Conservation (phyloP, 2,888 invertebrate species). For the Catotricha subobsoleta region DNA sequence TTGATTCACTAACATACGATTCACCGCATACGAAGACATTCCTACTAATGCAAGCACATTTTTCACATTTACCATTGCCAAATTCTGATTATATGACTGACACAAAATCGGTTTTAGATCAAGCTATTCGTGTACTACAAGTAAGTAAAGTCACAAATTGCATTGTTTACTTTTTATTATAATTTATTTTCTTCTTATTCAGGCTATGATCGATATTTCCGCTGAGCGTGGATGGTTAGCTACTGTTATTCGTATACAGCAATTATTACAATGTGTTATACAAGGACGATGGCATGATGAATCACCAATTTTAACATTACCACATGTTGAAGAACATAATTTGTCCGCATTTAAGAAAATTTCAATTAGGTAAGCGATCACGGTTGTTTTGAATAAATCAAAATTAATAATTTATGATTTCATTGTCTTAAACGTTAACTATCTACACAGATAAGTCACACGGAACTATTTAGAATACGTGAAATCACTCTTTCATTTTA, state of each 20-base stretch:
- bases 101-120: constrained; percentile 90
- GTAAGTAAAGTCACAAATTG: constrained; percentile 29
- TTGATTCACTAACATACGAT: constrained; percentile 58
- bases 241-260: constrained; percentile 57
- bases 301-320: constrained; percentile 56
- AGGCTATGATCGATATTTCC: constrained; percentile 91
- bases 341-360: constrained; percentile 29
- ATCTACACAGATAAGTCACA: background rate
- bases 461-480: background rate
- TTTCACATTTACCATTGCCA: constrained; percentile 65
- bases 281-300: constrained; percentile 80
- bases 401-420: too few species aligned
- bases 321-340: constrained; percentile 49
- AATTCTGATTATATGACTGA: constrained; percentile 92
- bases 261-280: constrained; percentile 72
- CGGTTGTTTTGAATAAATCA: too few species aligned
- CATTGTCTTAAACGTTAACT: background rate
- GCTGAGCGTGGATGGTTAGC: constrained; percentile 83
- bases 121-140: constrained; percentile 85
- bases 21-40: constrained; percentile 89
- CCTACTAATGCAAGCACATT: constrained; percentile 85
- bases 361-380: constrained; percentile 11
- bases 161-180: too few species aligned
- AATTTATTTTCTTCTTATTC: too few species aligned
- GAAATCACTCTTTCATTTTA: background rate